Evolutionary conservation across 2,888 invertebrate genomes (phyloP).

Genomic region (Lamproptera curius): DNA sequence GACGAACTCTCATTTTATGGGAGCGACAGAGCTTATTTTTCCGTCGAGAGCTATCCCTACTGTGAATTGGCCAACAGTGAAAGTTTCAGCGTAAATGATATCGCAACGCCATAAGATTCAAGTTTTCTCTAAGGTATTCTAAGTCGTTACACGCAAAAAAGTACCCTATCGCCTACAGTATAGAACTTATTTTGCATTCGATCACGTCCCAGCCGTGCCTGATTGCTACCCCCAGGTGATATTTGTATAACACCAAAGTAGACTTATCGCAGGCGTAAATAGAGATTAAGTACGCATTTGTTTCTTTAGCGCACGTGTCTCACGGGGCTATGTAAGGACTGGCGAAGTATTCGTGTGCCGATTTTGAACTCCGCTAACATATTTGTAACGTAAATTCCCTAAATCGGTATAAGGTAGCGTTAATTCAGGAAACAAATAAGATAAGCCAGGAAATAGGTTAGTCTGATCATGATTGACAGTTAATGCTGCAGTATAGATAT

Average conservation of each 20-base stretch:
- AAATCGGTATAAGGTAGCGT: too few species aligned
- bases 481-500: too few species aligned
- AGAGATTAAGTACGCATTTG: slow-evolving; percentile 38
- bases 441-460: too few species aligned
- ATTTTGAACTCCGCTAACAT: not conserved
- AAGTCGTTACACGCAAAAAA: slow-evolving; percentile 14
- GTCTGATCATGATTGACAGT: too few species aligned
- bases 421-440: too few species aligned
- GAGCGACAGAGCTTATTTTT: slow-evolving; percentile 43
- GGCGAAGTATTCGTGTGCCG: slow-evolving; percentile 16
- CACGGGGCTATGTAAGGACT: slow-evolving; percentile 18
- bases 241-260: slow-evolving; percentile 40
- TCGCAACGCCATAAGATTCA: slow-evolving; percentile 33
- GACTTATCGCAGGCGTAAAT: slow-evolving; percentile 40
- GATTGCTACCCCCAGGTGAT: slow-evolving; percentile 41
- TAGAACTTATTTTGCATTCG: slow-evolving; percentile 23
- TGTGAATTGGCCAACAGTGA: slow-evolving; percentile 23
- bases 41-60: slow-evolving; percentile 33
- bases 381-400: not conserved
- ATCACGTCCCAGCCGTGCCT: slow-evolving; percentile 26
- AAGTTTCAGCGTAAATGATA: slow-evolving; percentile 41
- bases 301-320: slow-evolving; percentile 28
- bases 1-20: slow-evolving; percentile 35
- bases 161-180: slow-evolving; percentile 19
- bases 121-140: slow-evolving; percentile 21